Conservation (phyloP, 2,888 invertebrate species). For the Protonemura montana region DNA sequence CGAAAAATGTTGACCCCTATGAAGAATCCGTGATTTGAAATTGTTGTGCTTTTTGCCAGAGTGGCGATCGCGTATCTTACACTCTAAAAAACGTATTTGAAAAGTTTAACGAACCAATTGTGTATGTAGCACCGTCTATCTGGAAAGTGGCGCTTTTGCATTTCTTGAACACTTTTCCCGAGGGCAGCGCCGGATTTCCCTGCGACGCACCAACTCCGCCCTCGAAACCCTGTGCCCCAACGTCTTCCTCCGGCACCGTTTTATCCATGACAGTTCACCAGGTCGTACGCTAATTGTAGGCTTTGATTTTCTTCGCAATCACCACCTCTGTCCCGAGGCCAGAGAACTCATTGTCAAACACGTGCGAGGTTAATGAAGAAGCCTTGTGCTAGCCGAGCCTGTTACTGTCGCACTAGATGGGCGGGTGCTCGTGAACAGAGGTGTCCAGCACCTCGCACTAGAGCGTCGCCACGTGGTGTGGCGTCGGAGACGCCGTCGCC, state of each 20-base stretch:
- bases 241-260: neutral
- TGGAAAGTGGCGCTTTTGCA: constrained; percentile 89
- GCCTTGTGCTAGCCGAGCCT: neutral
- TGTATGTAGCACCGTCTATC: constrained; percentile 85
- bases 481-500: neutral
- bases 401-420: too few species aligned
- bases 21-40: too few species aligned
- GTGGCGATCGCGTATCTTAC: too few species aligned
- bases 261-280: constrained; percentile 1
- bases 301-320: neutral
- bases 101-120: constrained; percentile 76
- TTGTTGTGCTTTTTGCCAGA: too few species aligned
- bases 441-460: constrained; percentile 21
- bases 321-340: constrained; percentile 13
- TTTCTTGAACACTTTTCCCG: constrained; percentile 69
- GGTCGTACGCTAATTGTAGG: neutral
- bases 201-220: constrained; percentile 20
- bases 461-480: constrained; percentile 34
- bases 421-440: constrained; percentile 1
- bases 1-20: too few species aligned
- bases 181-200: constrained; percentile 16
- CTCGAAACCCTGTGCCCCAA: neutral
- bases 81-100: neutral
- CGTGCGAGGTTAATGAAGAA: constrained; percentile 13
- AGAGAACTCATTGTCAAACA: constrained; percentile 17